phyloP scores from a whole-genome alignment of 2,888 invertebrate genomes.

The Campoplex nolae region DNA sequence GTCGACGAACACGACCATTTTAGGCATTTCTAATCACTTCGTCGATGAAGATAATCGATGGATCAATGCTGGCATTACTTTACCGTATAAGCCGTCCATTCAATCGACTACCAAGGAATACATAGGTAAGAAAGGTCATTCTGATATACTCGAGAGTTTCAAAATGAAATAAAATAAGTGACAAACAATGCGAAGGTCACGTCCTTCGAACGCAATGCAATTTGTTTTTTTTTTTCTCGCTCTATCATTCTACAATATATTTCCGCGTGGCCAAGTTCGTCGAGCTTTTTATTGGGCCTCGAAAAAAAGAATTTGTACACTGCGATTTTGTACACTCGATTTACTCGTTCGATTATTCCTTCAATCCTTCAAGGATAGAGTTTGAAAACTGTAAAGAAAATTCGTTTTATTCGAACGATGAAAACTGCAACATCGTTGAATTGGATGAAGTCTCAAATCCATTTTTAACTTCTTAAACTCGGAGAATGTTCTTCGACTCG shows the following conservation, averaged over 20 bases:
- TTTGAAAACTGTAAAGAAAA: background rate
- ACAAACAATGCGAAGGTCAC: background rate
- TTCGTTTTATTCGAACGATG: background rate
- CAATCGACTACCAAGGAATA: constrained; percentile 21
- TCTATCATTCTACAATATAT: background rate
- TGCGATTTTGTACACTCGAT: no score
- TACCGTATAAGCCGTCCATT: constrained; percentile 23
- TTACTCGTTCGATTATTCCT: no score
- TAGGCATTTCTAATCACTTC: constrained; percentile 23
- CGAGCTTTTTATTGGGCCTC: background rate
- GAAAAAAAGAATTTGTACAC: background rate
- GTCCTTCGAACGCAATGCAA: background rate
- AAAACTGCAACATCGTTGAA: background rate
- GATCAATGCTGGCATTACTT: constrained; percentile 30
- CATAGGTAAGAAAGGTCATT: constrained; percentile 23
- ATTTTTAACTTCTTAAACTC: background rate
- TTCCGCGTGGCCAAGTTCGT: background rate
- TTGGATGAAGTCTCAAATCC: background rate
- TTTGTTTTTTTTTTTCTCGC: background rate
- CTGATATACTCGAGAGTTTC: background rate
- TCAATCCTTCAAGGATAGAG: no score
- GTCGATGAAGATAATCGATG: constrained; percentile 22
- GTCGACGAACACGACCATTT: constrained; percentile 20
- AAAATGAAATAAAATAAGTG: background rate
- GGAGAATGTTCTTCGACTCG: background rate